phyloP scores from a whole-genome alignment of 1,140 invertebrate genomes.

The Mya arenaria region DNA sequence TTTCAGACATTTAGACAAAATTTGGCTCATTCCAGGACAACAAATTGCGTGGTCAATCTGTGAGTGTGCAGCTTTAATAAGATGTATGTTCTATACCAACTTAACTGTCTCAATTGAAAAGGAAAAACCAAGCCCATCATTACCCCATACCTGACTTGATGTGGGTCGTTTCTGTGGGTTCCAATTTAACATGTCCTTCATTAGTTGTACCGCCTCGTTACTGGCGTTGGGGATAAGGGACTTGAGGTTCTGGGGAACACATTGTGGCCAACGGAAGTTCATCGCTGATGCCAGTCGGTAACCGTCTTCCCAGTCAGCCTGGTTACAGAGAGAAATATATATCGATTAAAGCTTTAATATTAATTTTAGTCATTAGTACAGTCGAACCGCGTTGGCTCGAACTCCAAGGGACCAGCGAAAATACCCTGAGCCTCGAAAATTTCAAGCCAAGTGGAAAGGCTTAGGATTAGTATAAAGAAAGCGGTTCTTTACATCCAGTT shows the following conservation, averaged over 20 bases:
- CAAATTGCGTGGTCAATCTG: no score
- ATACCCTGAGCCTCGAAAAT: no score
- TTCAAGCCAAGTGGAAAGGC: no score
- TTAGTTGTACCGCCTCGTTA: conserved; percentile 90
- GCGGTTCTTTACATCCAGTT: no score
- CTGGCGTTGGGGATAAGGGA: conserved; percentile 93
- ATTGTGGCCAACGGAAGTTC: conserved; percentile 97
- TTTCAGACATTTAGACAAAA: no score
- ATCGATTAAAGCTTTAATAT: neutral
- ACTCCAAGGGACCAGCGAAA: no score
- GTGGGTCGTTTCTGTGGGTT: conserved; percentile 96
- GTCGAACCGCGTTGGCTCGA: neutral
- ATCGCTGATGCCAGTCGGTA: conserved; percentile 95
- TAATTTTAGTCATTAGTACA: neutral
- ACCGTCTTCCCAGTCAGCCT: conserved; percentile 97
- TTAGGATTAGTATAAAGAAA: no score
- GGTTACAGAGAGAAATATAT: no score
- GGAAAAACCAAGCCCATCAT: neutral
- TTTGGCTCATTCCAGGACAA: no score
- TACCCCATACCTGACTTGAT: conserved; percentile 82
- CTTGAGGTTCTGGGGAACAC: conserved; percentile 83
- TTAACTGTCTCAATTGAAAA: no score
- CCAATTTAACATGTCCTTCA: conserved; percentile 94
- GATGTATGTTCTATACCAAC: no score
- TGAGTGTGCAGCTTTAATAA: no score